phyloP scores from a whole-genome alignment of 2,113 vertebrate species.

The Oryzias curvinotus region DNA sequence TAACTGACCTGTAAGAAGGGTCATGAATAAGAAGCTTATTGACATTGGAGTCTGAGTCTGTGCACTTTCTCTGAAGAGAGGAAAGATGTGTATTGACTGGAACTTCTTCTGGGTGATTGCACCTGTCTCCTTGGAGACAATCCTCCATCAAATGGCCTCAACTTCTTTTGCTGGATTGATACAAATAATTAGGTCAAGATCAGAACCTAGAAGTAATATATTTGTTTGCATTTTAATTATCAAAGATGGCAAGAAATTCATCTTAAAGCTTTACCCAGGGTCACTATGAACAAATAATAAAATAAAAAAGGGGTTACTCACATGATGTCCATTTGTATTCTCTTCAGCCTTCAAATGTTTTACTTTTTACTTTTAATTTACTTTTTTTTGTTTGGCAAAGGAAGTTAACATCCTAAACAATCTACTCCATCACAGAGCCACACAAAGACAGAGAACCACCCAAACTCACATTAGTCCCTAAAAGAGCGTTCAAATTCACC shows the following conservation, averaged over 20 bases:
- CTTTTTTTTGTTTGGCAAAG: too few relatives aligned
- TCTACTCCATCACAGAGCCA: too few relatives aligned
- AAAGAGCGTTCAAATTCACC: too few relatives aligned
- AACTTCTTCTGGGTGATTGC: constrained; percentile 1
- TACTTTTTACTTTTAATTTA: too few relatives aligned
- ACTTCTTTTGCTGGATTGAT: not conserved
- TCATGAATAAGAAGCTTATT: not conserved
- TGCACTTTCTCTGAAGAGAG: not conserved
- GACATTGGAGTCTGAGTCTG: not conserved
- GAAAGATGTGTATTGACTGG: not conserved
- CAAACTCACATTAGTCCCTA: too few relatives aligned
- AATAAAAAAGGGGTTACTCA: too few relatives aligned
- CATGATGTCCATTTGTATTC: too few relatives aligned
- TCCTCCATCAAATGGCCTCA: not conserved
- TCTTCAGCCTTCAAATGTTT: too few relatives aligned
- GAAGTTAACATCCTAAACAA: too few relatives aligned
- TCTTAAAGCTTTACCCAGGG: too few relatives aligned
- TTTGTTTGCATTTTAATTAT: not conserved
- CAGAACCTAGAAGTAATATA: not conserved
- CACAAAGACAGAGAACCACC: too few relatives aligned
- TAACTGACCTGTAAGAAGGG: constrained; percentile 2
- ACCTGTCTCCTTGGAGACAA: not conserved
- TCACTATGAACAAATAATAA: too few relatives aligned
- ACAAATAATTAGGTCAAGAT: not conserved
- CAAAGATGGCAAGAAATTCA: not conserved